phyloP scores from a whole-genome alignment of 2,888 invertebrate genomes.

The Bombylius major region DNA sequence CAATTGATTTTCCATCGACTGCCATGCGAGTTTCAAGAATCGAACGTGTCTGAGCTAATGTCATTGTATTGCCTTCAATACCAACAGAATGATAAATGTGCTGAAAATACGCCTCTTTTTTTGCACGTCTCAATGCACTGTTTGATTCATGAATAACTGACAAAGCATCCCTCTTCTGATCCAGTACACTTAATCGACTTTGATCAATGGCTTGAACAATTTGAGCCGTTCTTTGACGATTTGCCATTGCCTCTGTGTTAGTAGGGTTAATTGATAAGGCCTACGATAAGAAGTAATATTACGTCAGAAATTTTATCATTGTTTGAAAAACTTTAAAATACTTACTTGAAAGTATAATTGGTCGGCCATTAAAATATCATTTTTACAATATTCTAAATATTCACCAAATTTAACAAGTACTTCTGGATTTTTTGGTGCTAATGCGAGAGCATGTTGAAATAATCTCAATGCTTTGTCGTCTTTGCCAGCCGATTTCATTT shows the following conservation, averaged over 20 bases:
- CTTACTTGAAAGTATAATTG: constrained; percentile 68
- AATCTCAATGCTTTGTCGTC: constrained; percentile 72
- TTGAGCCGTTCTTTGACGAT: constrained; percentile 72
- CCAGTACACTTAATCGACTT: constrained; percentile 43
- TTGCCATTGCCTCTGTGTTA: constrained; percentile 64
- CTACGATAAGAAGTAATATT: constrained; percentile 20
- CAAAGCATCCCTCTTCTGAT: constrained; percentile 70
- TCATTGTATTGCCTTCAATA: constrained; percentile 96
- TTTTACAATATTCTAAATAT: constrained; percentile 73
- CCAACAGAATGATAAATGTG: constrained; percentile 96
- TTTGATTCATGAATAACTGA: constrained; percentile 69
- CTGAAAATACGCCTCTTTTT: constrained; percentile 89
- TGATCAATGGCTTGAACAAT: constrained; percentile 84
- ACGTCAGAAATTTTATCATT: background rate
- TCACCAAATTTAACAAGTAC: constrained; percentile 87
- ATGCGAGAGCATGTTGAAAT: constrained; percentile 79
- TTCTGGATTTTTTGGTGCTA: constrained; percentile 87
- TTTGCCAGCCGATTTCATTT: constrained; percentile 72
- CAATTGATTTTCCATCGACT: constrained; percentile 80
- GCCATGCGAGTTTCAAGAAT: constrained; percentile 83
- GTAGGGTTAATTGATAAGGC: constrained; percentile 74
- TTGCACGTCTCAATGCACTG: constrained; percentile 70
- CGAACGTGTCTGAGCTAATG: constrained; percentile 78
- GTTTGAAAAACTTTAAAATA: background rate
- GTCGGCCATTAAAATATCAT: constrained; percentile 81